These are phyloP conservation scores for Halisarca cf. caerulea DNA, from an alignment of 37 sponge, comb jelly and placozoan genomes.

Conservation along the genomic window DNA sequence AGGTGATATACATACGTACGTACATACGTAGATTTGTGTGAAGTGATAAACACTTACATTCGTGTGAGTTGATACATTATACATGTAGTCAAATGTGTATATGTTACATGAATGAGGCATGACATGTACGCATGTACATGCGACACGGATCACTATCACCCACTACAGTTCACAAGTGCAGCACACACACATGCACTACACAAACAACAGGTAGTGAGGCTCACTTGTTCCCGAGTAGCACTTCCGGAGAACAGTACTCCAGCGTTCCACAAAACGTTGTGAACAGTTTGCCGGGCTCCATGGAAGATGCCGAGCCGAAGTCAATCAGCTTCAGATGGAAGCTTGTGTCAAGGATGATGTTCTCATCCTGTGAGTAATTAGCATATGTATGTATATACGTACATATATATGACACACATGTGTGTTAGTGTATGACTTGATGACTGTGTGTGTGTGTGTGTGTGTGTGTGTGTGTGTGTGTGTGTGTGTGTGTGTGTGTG, in stretches of 20 bases:
- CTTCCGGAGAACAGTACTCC: slow-evolving; percentile 96
- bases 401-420: too few species aligned
- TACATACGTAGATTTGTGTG: too few species aligned
- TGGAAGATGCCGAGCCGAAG: slow-evolving; percentile 92
- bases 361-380: slow-evolving; percentile 74
- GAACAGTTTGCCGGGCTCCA: slow-evolving; percentile 82
- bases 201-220: background rate
- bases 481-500: too few species aligned
- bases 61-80: background rate
- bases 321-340: slow-evolving; percentile 89
- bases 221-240: slow-evolving; percentile 92
- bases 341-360: slow-evolving; percentile 76
- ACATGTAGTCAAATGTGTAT: background rate
- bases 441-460: too few species aligned
- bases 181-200: background rate
- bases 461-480: too few species aligned
- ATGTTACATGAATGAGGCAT: too few species aligned
- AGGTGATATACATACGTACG: too few species aligned
- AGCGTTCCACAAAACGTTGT: slow-evolving; percentile 94
- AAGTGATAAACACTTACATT: too few species aligned
- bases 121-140: background rate
- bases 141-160: background rate
- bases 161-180: background rate
- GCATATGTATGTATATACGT: slow-evolving; percentile 4
- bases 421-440: too few species aligned